Evolutionary conservation across 2,888 invertebrate genomes (phyloP).

Genomic region (Minunthozetes semirufus): DNA sequence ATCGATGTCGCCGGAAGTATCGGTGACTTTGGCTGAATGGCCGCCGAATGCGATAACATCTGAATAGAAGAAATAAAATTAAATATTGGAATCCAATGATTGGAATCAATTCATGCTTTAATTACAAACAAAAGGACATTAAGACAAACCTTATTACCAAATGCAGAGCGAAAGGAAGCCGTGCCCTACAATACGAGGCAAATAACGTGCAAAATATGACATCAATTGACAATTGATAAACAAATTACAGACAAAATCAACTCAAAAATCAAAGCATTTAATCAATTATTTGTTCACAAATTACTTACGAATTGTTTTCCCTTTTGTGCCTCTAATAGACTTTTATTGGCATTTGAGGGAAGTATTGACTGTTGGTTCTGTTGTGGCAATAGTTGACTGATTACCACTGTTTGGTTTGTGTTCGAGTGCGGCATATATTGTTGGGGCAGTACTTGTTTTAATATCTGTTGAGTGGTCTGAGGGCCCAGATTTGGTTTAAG

Average conservation of each 20-base stretch:
- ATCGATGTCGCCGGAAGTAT: conserved; percentile 18
- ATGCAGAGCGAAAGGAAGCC: background rate
- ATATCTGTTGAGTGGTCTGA: background rate
- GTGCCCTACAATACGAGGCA: conserved; percentile 5
- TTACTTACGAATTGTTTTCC: conserved; percentile 43
- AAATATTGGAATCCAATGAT: background rate
- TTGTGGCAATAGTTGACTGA: conserved; percentile 52
- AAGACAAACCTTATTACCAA: conserved; percentile 25
- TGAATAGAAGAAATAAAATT: background rate
- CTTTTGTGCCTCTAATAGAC: conserved; percentile 42
- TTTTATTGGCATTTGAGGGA: conserved; percentile 55
- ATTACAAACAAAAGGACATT: background rate
- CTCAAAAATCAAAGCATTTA: background rate
- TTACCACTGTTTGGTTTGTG: conserved; percentile 48
- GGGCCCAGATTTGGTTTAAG: background rate
- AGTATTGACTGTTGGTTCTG: conserved; percentile 52
- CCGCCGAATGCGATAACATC: background rate
- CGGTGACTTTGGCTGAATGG: conserved; percentile 17
- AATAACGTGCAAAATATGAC: conserved; percentile 10
- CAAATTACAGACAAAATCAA: background rate
- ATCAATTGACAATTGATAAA: background rate
- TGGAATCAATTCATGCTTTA: background rate
- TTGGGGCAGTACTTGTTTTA: conserved; percentile 13
- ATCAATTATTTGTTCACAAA: background rate
- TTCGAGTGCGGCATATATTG: conserved; percentile 40